Base-by-base conservation (phyloP, 2,888 invertebrate genomes). In the Anodontia alba region DNA sequence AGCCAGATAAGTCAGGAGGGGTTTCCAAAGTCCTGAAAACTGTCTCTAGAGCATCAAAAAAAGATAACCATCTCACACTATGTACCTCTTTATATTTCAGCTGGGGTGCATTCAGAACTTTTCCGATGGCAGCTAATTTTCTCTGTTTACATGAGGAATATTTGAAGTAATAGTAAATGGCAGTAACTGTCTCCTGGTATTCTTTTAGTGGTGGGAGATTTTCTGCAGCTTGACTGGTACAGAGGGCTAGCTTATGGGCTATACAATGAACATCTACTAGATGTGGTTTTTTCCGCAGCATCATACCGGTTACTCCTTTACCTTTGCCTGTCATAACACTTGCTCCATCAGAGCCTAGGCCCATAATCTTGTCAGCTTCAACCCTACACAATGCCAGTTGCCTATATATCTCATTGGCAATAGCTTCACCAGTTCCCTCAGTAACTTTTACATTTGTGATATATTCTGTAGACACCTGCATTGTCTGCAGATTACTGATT, bases 51-150 rank as follows among this genome's bases (percentile, higher is more conserved):
- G 86, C 83, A 15, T 81, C 12, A 54, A 76, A 81, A 33, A 86
- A 86, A 0, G 78, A 77, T 17, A 62, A 23, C 62, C 62, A 62
- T 20, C 62, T 31, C 3, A 73, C 73, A 17, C 73, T 46, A 29
- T 83, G 84, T 1, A 81, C 78, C 72, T 85, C 86, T 38, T 51
- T 78, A 43, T 77, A 83, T 38, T 80, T 78, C 3, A 86, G n/a
- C 12, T 5, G 1, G 17, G 81, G 83, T 17, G 78, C 76, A 70
- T 86, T 74, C 2, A 84, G 31, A 0, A 84, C 20, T 31, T 80
- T 77, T 36, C 84, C 82, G 3, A 86, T 67, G 17, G 43, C 57
- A 2, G 70, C 51, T 0, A 86, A 29, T 10, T 49, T 68, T 49
- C 78, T 73, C 67, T 42, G 51, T 49, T 72, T 67, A 0, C 38